Percentiles rank a stretch among this genome's conserved stretches.
Evolutionary conservation across 2,113 vertebrate species (phyloP).

Genomic region (Raja brachyura): DNA sequence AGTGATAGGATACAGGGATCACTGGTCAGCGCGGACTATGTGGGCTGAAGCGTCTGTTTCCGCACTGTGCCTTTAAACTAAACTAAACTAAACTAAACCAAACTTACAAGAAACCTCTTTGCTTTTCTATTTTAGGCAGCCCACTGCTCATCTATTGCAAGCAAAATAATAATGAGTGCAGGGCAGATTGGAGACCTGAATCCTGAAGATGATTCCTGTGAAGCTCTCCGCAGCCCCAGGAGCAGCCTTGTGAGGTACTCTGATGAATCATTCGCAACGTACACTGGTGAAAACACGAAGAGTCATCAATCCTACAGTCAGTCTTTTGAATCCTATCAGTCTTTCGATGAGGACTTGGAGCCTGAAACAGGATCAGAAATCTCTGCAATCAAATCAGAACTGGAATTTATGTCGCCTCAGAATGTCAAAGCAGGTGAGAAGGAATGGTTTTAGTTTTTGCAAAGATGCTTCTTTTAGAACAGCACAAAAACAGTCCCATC

Average conservation of each 20-base stretch:
- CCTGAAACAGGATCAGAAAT: not conserved
- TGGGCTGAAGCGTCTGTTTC: too few relatives aligned
- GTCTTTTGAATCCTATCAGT: not conserved
- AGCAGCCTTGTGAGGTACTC: slow-evolving; percentile 40
- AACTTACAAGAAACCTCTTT: not conserved
- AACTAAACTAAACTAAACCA: too few relatives aligned
- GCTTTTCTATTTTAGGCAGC: not conserved
- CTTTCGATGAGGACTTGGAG: slow-evolving; percentile 37
- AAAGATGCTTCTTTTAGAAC: not conserved
- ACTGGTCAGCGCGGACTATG: too few relatives aligned
- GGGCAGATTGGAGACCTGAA: not conserved
- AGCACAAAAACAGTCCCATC: too few relatives aligned
- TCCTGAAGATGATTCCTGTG: not conserved
- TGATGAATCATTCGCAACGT: slow-evolving; percentile 43
- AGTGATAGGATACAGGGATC: too few relatives aligned
- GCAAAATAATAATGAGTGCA: not conserved
- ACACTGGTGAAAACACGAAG: slow-evolving; percentile 34
- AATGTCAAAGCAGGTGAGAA: not conserved
- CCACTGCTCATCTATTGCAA: not conserved
- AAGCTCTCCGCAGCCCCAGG: not conserved
- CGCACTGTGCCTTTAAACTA: too few relatives aligned
- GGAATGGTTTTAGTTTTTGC: not conserved
- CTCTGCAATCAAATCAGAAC: not conserved
- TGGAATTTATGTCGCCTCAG: not conserved
- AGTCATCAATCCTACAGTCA: not conserved